phyloP scores from a whole-genome alignment of 1,140 invertebrate genomes.

The Parapsyche elsis region DNA sequence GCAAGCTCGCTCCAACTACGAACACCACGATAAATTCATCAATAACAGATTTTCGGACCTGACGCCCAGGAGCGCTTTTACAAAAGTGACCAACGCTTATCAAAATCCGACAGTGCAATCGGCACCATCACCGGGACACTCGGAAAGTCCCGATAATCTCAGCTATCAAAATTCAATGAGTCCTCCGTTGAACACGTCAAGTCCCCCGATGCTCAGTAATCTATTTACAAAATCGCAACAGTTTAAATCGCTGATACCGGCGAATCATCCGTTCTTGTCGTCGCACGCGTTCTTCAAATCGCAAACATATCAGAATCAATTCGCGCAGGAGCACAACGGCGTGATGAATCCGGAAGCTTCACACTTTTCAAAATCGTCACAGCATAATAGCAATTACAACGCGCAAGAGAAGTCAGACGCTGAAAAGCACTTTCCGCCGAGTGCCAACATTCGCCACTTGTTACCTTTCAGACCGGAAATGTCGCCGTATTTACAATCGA shows the following conservation, averaged over 20 bases:
- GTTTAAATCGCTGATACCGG: constrained; percentile 63
- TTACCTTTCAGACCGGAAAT: constrained; percentile 68
- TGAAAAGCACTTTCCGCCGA: constrained; percentile 59
- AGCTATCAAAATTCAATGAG: constrained; percentile 81
- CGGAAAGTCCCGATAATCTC: constrained; percentile 78
- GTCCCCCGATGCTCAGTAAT: constrained; percentile 62
- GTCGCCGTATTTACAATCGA: constrained; percentile 62
- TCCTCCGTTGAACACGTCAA: constrained; percentile 71
- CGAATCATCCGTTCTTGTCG: constrained; percentile 64
- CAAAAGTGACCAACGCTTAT: constrained; percentile 74
- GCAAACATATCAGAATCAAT: constrained; percentile 65
- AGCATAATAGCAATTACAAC: neutral
- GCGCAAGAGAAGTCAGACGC: constrained; percentile 51
- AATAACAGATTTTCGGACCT: constrained; percentile 60
- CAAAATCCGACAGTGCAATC: constrained; percentile 50
- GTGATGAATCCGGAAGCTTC: constrained; percentile 56
- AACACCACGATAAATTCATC: constrained; percentile 60
- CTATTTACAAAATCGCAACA: constrained; percentile 61
- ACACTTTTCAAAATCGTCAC: constrained; percentile 53
- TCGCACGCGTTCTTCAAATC: constrained; percentile 68
- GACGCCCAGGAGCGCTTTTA: constrained; percentile 79
- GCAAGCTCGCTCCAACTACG: constrained; percentile 65
- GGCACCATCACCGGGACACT: constrained; percentile 72
- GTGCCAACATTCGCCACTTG: constrained; percentile 62
- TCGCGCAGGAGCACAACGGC: constrained; percentile 61